Percentiles rank a stretch among this genome's conserved stretches.
Evolutionary conservation across 1,140 invertebrate genomes (phyloP).

Genomic region (Drosophila virilis): DNA sequence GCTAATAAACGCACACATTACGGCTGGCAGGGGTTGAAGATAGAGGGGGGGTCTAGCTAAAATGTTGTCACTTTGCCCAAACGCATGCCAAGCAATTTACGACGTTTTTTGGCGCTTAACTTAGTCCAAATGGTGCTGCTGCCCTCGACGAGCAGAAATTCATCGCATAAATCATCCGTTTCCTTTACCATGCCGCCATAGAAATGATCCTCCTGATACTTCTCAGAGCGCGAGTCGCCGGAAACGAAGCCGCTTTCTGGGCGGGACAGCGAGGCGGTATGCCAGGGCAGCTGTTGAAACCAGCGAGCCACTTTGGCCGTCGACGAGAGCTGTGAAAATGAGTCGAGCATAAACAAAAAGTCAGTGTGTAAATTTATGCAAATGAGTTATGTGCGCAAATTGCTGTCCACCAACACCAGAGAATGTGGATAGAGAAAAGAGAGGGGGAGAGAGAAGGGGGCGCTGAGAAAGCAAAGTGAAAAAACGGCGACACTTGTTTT

Average conservation of each 20-base stretch:
- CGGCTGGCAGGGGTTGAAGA: constrained; percentile 13
- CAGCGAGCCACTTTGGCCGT: constrained; percentile 90
- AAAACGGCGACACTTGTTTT: constrained; percentile 72
- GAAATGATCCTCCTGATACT: constrained; percentile 82
- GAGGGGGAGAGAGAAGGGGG: background rate
- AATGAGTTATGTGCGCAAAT: constrained; percentile 82
- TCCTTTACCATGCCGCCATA: constrained; percentile 82
- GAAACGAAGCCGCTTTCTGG: constrained; percentile 90
- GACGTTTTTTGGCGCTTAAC: constrained; percentile 88
- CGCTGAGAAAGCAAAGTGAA: constrained; percentile 40
- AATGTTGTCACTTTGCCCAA: constrained; percentile 88
- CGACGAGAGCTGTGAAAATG: constrained; percentile 87
- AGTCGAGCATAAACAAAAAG: constrained; percentile 45
- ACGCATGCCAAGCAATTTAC: constrained; percentile 87
- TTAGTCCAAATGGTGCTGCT: constrained; percentile 87
- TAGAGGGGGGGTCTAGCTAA: constrained; percentile 69
- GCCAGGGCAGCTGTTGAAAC: constrained; percentile 88
- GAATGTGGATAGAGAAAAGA: background rate
- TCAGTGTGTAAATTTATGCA: constrained; percentile 81
- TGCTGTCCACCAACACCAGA: constrained; percentile 66
- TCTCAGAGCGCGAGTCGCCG: constrained; percentile 84
- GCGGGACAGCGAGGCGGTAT: constrained; percentile 87
- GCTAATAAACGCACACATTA: constrained; percentile 83
- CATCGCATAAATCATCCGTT: constrained; percentile 84
- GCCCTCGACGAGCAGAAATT: constrained; percentile 85